Evolutionary conservation across 2,113 vertebrate genomes (phyloP).

Genomic region (Scalopus aquaticus): DNA sequence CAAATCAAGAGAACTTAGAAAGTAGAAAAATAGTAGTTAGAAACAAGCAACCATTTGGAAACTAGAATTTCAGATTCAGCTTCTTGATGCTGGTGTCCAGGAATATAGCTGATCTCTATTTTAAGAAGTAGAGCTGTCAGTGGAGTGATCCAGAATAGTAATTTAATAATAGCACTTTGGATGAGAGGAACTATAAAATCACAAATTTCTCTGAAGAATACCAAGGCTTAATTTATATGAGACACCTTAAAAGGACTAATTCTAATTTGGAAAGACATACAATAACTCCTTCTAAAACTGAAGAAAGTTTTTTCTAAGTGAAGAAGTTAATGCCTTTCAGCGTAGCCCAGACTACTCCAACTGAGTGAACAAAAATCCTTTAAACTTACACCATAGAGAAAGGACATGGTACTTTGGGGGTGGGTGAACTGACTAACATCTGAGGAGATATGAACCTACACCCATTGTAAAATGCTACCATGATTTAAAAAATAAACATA

Average conservation of each 20-base stretch:
- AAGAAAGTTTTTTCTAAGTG: conserved; percentile 66
- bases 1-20: conserved; percentile 52
- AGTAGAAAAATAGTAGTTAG: conserved; percentile 53
- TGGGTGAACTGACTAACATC: too few relatives aligned
- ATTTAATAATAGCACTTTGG: conserved; percentile 69
- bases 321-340: conserved; percentile 67
- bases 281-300: conserved; percentile 41
- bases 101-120: conserved; percentile 74
- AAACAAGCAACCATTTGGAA: conserved; percentile 56
- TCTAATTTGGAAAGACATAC: conserved; percentile 47
- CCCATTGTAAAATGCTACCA: too few relatives aligned
- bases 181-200: conserved; percentile 54
- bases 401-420: too few relatives aligned
- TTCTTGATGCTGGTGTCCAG: conserved; percentile 50
- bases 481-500: too few relatives aligned
- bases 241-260: conserved; percentile 52
- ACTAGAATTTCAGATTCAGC: conserved; percentile 59
- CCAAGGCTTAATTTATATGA: conserved; percentile 62
- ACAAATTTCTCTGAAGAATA: conserved; percentile 68
- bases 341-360: conserved; percentile 26
- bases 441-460: too few relatives aligned
- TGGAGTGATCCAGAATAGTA: conserved; percentile 60
- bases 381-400: neutral
- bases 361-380: conserved; percentile 50
- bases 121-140: conserved; percentile 58